Base-by-base conservation (phyloP, 2,113 vertebrate genomes). In the Zosterops japonicus region DNA sequence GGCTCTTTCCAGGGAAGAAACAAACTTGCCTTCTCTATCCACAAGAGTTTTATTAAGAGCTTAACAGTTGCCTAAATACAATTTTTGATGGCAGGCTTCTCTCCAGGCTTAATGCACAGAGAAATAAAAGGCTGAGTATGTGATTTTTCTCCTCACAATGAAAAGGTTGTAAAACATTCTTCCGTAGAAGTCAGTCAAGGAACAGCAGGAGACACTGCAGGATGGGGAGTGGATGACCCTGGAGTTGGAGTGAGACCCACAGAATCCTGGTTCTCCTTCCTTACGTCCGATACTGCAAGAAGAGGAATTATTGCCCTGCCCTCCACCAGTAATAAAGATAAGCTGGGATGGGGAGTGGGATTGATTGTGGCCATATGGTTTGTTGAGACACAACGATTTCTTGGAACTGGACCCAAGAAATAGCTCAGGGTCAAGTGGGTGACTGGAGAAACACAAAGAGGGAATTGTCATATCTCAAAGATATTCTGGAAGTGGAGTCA, bases 311-410 rank as follows among this genome's bases (percentile, higher is more conserved):
- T 80, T 93, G 85, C 87, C 42, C 70, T 95, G 93, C 91, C 82
- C 93, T 97, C 68, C 82, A 95, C 85, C 64, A 76, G 87, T 91
- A 96, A 97, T 95, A 97, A 97, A 96, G 96, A 95, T 95, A 97
- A 95, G 84, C 82, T 95, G 75, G 35, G 91, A 47, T 80, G 57
- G 89, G 93, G 95, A 95, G 94, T 96, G 67, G 87, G 89, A 95
- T 36, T 97, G 94, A 95, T 95, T 94, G 87, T 93, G 85, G 93
- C 93, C 95, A 97, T 93, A 95, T 97, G 94, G 93, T 78, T 94
- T 80, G 91, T 67, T 93, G 90, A 95, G 82, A 75, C 64, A 90
- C 93, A 95, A 85, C 88, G 95, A 93, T 83, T 95, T 95, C 94
- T 95, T 93, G 75, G 82, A 97, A 88, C 87, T 59, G 83, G 87